Evolutionary conservation across 2,888 invertebrate genomes (phyloP).

Genomic region (Boloria euphrosyne): DNA sequence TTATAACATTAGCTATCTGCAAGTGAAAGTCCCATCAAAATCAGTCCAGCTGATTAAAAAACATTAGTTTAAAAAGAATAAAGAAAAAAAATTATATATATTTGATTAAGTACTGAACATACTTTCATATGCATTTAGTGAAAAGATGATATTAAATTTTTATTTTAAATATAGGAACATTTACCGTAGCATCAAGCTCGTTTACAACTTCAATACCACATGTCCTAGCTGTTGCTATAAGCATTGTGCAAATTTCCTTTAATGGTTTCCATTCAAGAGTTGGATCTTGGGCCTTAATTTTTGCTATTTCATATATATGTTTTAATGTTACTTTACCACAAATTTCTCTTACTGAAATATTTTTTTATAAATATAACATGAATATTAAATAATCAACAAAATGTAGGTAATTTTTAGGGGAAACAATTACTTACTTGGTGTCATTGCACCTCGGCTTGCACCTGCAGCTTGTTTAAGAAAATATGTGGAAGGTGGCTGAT

Average conservation of each 20-base stretch:
- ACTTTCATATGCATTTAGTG: too few relatives aligned
- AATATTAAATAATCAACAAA: background rate
- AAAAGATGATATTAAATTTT: background rate
- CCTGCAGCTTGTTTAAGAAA: constrained; percentile 98
- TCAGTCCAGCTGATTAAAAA: too few relatives aligned
- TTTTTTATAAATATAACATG: background rate
- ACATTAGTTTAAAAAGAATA: too few relatives aligned
- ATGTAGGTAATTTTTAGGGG: background rate
- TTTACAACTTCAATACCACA: constrained; percentile 93
- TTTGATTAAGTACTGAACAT: too few relatives aligned
- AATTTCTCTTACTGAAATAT: constrained; percentile 85
- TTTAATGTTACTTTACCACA: constrained; percentile 96
- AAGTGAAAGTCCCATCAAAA: too few relatives aligned
- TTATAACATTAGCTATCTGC: too few relatives aligned
- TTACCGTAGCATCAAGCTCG: constrained; percentile 85
- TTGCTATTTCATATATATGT: constrained; percentile 98
- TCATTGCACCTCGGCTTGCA: constrained; percentile 90
- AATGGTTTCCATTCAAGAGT: constrained; percentile 83
- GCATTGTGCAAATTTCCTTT: constrained; percentile 89
- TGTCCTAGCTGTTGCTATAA: constrained; percentile 89
- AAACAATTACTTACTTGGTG: constrained; percentile 56
- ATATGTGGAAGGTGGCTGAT: constrained; percentile 94
- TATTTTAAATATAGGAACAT: background rate
- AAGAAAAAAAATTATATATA: too few relatives aligned
- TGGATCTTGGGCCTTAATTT: constrained; percentile 96